Base-by-base conservation (phyloP, 2,797 vertebrate species). In the Megaceryle alcyon region DNA sequence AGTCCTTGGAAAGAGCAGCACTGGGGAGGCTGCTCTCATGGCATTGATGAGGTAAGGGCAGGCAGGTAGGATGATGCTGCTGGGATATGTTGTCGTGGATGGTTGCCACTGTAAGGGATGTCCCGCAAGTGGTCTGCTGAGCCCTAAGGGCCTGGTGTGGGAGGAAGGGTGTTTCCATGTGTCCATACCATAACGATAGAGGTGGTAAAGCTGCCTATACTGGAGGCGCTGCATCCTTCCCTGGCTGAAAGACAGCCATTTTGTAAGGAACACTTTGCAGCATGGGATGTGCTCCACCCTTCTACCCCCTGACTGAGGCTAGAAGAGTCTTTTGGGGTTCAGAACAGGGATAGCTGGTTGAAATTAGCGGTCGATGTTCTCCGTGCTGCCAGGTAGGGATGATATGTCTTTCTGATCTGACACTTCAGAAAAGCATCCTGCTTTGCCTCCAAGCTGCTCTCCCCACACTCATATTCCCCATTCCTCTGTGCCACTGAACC, bases 401-500 rank as follows among this genome's bases (percentile, higher is more conserved):
- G 28, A 63, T 8, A n/a, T 51, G 10, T 80, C 70, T 69, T 92
- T 77, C 76, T 86, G 14, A 86, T 46, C 69, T 84, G 39, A 68
- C 0, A 1, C 89, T 82, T 73, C 54, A 76, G 73, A 15, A 82
- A 66, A n/a, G 8, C 39, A 33, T 66, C 64, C 43, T 43, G 23
- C 64, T 95, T 88, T 90, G 29, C 43, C 82, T 71, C 72, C 18
- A 41, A 75, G 86, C 80, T 82, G 25, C 86, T 90, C 20, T 78
- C 41, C 57, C 65, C 48, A n/a, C 22, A 37, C 46, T 2, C 49
- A 3, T 20, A 9, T 35, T 69, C 39, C 68, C 20, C 16, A 3
- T 57, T 64, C 61, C 75, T 51, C 31, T 2, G 1, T 33, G 18
- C 20, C 4, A 10, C 44, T 2, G 14, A 82, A 21, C 73, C 51